These are phyloP conservation scores for Eutrigla gurnardus DNA, from an alignment of 2,797 vertebrate species.

Conservation along the genomic window DNA sequence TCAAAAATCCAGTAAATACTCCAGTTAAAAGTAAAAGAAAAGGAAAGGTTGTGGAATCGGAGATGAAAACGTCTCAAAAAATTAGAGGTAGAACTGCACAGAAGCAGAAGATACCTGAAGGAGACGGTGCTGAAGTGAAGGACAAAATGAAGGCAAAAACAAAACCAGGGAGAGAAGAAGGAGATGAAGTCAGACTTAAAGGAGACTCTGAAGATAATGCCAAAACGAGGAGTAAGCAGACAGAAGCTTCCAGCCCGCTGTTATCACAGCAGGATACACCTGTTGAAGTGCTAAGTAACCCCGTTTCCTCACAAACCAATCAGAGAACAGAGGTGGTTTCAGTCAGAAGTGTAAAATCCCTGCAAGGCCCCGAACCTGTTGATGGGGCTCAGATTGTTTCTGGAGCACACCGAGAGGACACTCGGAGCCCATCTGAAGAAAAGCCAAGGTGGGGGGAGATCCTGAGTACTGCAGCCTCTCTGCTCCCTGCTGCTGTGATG, in stretches of 20 bases:
- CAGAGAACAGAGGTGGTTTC: constrained; percentile 42
- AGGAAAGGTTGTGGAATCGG: constrained; percentile 25
- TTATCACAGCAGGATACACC: constrained; percentile 36
- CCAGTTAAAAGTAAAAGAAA: constrained; percentile 28
- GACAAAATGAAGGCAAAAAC: constrained; percentile 30
- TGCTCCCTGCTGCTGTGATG: constrained; percentile 61
- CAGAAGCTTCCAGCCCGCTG: constrained; percentile 25
- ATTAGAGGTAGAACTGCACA: constrained; percentile 9
- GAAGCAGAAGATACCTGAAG: constrained; percentile 17
- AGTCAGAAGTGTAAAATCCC: constrained; percentile 28
- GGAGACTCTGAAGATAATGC: constrained; percentile 18
- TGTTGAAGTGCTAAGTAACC: constrained; percentile 17
- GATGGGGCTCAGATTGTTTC: constrained; percentile 15
- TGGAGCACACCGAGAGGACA: constrained; percentile 24
- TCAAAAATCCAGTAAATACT: constrained; percentile 28
- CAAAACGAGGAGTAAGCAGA: constrained; percentile 19
- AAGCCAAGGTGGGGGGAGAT: constrained; percentile 39
- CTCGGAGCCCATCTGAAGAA: background rate
- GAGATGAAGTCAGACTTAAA: constrained; percentile 22
- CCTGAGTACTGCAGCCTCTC: constrained; percentile 23
- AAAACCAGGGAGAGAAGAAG: constrained; percentile 12
- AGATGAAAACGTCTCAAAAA: constrained; percentile 19
- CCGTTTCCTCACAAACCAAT: constrained; percentile 47
- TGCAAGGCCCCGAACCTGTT: constrained; percentile 3
- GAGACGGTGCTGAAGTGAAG: constrained; percentile 2